A percentile compares a stretch with the other conserved stretches of the same genome.
Conservation (phyloP, 2,113 vertebrate species). For the Gymnarchus niloticus region DNA sequence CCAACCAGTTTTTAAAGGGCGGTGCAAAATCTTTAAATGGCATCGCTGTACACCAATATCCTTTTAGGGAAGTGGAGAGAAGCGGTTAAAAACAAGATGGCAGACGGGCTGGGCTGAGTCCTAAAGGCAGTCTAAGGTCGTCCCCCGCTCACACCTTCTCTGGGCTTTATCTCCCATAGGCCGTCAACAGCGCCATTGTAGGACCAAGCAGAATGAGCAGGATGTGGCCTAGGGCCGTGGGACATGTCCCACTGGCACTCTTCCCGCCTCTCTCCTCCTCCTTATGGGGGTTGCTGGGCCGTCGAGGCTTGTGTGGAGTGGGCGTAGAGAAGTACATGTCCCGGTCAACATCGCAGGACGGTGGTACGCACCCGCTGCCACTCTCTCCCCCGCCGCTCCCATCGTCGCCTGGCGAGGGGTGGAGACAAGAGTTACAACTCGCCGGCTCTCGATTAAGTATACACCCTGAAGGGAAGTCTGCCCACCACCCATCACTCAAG, state of each 20-base stretch:
- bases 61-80: constrained; percentile 39
- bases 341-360: constrained; percentile 58
- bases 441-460: too few relatives aligned
- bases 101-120: constrained; percentile 53
- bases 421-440: background rate
- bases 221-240: constrained; percentile 37
- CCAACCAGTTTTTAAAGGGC: background rate
- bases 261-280: constrained; percentile 18
- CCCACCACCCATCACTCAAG: background rate
- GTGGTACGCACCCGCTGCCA: constrained; percentile 80
- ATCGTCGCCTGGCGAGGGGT: constrained; percentile 65
- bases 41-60: constrained; percentile 55
- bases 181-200: constrained; percentile 49
- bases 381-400: constrained; percentile 76
- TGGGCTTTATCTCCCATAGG: constrained; percentile 55
- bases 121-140: constrained; percentile 60
- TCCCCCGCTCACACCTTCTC: constrained; percentile 36
- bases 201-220: constrained; percentile 47
- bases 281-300: constrained; percentile 33
- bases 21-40: constrained; percentile 24
- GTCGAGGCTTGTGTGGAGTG: background rate
- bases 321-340: constrained; percentile 79
- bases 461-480: background rate
- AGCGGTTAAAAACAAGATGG: constrained; percentile 61
- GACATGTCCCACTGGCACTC: constrained; percentile 25